A percentile compares a stretch with the other conserved stretches of the same genome.
These are phyloP conservation scores for Vulpes lagopus DNA, from an alignment of 2,113 vertebrate genomes.

Conservation along the genomic window DNA sequence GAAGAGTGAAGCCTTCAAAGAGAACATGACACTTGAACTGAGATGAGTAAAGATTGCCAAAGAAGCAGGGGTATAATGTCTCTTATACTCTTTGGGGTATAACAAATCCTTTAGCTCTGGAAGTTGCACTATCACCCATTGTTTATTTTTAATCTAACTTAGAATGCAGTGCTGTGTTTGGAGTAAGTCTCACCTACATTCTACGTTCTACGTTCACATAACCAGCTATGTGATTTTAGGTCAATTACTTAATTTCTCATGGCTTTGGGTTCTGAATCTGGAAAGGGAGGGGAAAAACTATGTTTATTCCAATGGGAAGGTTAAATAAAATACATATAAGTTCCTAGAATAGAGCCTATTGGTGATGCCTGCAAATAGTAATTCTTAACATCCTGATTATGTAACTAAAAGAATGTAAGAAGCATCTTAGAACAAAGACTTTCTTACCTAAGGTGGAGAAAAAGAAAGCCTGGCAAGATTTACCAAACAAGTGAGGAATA, in stretches of 20 bases:
- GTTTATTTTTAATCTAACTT: slow-evolving; percentile 16
- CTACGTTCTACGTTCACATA: not conserved
- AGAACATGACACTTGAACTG: not conserved
- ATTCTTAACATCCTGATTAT: slow-evolving; percentile 8
- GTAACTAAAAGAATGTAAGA: slow-evolving; percentile 5
- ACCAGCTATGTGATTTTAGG: not conserved
- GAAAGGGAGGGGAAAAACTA: not conserved
- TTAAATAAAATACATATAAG: not conserved
- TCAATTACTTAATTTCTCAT: slow-evolving; percentile 20
- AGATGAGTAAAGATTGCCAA: not conserved
- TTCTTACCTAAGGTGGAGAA: not conserved
- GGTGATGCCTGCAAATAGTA: not conserved
- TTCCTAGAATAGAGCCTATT: not conserved
- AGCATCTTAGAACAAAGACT: not conserved
- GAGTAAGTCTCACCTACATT: not conserved
- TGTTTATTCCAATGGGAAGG: not conserved
- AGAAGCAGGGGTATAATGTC: not conserved
- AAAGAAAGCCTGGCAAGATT: not conserved
- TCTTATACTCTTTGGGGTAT: not conserved
- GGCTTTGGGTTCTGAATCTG: slow-evolving; percentile 51
- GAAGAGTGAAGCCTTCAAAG: not conserved
- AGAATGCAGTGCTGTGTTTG: not conserved
- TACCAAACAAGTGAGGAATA: slow-evolving; percentile 34
- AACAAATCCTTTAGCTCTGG: not conserved
- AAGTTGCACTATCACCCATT: not conserved